Evolutionary conservation across 2,113 vertebrate genomes (phyloP).

Genomic region (Larimichthys polyactis): DNA sequence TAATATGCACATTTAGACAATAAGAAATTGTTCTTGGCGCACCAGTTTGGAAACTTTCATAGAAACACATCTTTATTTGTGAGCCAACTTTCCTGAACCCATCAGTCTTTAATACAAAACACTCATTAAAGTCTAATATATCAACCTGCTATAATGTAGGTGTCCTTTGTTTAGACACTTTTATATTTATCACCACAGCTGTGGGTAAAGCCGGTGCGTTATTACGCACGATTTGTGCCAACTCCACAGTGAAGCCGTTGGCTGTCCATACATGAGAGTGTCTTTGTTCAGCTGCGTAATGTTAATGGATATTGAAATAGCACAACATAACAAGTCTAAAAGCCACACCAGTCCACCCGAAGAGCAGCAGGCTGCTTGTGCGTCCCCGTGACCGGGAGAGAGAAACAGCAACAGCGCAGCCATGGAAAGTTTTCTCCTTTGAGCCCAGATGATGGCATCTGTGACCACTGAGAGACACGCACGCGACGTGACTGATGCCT

Average conservation of each 20-base stretch:
- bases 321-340: background rate
- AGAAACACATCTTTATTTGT: background rate
- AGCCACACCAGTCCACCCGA: background rate
- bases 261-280: background rate
- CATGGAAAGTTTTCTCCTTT: conserved; percentile 58
- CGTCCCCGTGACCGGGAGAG: conserved; percentile 5
- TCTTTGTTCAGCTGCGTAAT: background rate
- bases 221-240: conserved; percentile 45
- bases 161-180: background rate
- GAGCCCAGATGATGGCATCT: conserved; percentile 21
- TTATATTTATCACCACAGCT: background rate
- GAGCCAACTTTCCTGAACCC: background rate
- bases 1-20: background rate
- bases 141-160: background rate
- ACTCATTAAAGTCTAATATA: background rate
- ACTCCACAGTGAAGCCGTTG: background rate
- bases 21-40: background rate
- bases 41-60: background rate
- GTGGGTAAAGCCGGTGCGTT: background rate
- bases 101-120: background rate
- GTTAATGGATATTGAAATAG: conserved; percentile 18
- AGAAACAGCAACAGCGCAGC: conserved; percentile 12
- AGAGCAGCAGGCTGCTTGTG: background rate
- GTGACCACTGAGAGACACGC: conserved; percentile 21
- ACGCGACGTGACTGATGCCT: conserved; percentile 23